A percentile compares a stretch with the other conserved stretches of the same genome.
These are phyloP conservation scores for Centropyge bicolor DNA, from an alignment of 2,797 vertebrate genomes.

Conservation along the genomic window DNA sequence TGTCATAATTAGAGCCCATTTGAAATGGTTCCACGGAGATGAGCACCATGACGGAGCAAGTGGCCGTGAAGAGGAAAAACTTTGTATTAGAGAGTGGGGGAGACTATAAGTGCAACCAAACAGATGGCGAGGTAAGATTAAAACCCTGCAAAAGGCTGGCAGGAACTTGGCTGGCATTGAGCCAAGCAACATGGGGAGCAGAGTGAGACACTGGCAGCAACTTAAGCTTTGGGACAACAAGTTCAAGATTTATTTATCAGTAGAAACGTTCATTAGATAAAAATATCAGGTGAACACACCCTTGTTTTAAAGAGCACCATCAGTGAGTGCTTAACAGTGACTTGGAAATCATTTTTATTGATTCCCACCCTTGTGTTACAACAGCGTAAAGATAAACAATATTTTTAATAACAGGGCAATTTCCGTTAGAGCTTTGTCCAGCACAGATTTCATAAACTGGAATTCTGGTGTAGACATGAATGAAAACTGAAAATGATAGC, in stretches of 20 bases:
- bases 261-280: conserved; percentile 61
- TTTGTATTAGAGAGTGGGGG: conserved; percentile 49
- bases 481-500: conserved; percentile 25
- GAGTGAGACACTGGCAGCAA: conserved; percentile 49
- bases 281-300: conserved; percentile 36
- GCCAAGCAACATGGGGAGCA: conserved; percentile 60
- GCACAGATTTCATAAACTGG: background rate
- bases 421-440: conserved; percentile 16
- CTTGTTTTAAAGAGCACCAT: conserved; percentile 47
- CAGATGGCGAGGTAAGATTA: conserved; percentile 82
- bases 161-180: conserved; percentile 51
- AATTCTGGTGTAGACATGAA: conserved; percentile 23
- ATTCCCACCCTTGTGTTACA: conserved; percentile 23
- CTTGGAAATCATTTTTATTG: conserved; percentile 37
- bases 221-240: conserved; percentile 62
- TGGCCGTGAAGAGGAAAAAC: conserved; percentile 49
- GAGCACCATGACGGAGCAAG: conserved; percentile 53
- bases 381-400: conserved; percentile 9
- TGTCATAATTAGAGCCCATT: conserved; percentile 58
- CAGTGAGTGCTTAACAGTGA: conserved; percentile 19
- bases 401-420: conserved; percentile 17
- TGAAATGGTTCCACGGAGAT: conserved; percentile 54
- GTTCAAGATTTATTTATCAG: conserved; percentile 63
- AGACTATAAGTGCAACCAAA: conserved; percentile 65
- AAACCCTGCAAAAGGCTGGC: conserved; percentile 73